Evolutionary conservation across 2,113 vertebrate genomes (phyloP).

Genomic region (Cebus imitator): DNA sequence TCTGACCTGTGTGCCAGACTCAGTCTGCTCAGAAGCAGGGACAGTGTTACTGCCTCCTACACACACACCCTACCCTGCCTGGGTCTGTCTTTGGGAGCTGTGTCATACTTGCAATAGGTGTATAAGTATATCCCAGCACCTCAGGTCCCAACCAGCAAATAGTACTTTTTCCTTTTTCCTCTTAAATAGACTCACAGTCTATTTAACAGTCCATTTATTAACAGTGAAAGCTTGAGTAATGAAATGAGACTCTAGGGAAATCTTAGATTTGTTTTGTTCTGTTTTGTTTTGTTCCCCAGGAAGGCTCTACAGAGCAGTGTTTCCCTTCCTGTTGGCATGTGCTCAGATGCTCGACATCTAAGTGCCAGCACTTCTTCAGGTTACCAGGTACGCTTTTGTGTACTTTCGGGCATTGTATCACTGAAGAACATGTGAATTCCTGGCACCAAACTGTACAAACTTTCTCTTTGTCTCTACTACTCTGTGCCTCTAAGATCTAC

Average conservation of each 20-base stretch:
- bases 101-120: neutral
- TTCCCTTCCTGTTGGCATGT: neutral
- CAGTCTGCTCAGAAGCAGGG: neutral
- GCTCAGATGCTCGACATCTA: neutral
- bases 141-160: neutral
- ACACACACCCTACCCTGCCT: neutral
- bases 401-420: neutral
- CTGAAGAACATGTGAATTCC: neutral
- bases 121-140: neutral
- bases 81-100: neutral
- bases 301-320: neutral
- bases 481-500: neutral
- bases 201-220: neutral
- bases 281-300: neutral
- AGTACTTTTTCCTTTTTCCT: neutral
- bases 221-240: neutral
- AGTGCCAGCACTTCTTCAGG: neutral
- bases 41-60: neutral
- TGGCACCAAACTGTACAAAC: neutral
- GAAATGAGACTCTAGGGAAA: neutral
- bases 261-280: conserved; percentile 23
- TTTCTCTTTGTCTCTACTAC: neutral
- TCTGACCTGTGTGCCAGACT: neutral
- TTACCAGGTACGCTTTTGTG: neutral
- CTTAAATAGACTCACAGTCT: neutral